These are phyloP conservation scores for Pseudoatta argentina DNA, from an alignment of 1,140 invertebrate species.

Conservation along the genomic window DNA sequence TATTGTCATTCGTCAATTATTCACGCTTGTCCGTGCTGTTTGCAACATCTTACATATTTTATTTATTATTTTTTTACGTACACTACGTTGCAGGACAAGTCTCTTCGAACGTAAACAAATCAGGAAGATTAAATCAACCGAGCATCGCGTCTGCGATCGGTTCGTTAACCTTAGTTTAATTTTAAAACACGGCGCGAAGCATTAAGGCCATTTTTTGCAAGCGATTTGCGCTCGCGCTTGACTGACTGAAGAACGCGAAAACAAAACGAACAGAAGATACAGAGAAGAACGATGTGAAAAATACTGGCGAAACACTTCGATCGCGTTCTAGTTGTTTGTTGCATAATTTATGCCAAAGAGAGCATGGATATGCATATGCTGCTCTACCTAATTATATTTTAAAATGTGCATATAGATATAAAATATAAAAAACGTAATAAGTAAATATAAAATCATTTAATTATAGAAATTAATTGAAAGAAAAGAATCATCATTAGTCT, in stretches of 20 bases:
- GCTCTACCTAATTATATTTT: not conserved
- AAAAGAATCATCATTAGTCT: not conserved
- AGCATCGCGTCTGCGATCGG: conserved; percentile 50
- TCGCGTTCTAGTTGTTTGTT: conserved; percentile 50
- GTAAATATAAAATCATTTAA: not conserved
- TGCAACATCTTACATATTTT: conserved; percentile 20
- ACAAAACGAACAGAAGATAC: conserved; percentile 59
- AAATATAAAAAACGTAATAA: not conserved
- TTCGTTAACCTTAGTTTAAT: conserved; percentile 70
- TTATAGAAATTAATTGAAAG: not conserved
- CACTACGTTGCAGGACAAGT: conserved; percentile 33
- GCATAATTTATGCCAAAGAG: conserved; percentile 8
- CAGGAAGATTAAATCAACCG: conserved; percentile 55
- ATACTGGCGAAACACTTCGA: conserved; percentile 65
- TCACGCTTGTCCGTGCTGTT: not conserved
- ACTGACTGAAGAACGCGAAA: conserved; percentile 48
- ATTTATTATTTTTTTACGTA: conserved; percentile 20
- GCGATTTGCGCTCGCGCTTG: conserved; percentile 57
- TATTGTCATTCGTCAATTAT: not conserved
- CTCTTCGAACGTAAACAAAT: conserved; percentile 39
- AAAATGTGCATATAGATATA: not conserved
- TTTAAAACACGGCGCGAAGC: conserved; percentile 60
- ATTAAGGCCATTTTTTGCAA: conserved; percentile 63
- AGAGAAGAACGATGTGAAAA: conserved; percentile 51
- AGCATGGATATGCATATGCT: too few species aligned